These are phyloP conservation scores for Tetramorium parvispinum DNA, from an alignment of 1,140 invertebrate species.

Conservation along the genomic window DNA sequence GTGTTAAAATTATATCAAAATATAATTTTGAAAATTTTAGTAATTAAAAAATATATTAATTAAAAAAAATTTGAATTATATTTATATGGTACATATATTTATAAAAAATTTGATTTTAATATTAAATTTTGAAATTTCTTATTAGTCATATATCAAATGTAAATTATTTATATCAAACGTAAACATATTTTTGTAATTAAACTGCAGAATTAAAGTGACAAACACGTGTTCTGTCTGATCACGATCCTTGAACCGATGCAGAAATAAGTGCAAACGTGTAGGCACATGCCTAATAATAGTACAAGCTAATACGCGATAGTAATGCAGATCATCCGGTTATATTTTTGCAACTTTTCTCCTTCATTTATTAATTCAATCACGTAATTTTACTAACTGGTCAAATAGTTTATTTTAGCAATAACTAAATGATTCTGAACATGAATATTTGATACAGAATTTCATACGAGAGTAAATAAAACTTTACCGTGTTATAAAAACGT, in stretches of 20 bases:
- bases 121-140: not conserved
- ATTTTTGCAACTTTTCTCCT: slow-evolving; percentile 18
- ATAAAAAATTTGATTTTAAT: not conserved
- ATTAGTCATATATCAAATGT: not conserved
- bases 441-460: not conserved
- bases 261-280: slow-evolving; percentile 52
- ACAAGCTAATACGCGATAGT: slow-evolving; percentile 49
- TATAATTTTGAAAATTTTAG: not conserved
- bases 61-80: not conserved
- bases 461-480: not conserved
- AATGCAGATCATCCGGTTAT: slow-evolving; percentile 48
- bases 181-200: not conserved
- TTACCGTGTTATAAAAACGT: not conserved
- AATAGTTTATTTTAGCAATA: not conserved
- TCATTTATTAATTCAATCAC: slow-evolving; percentile 24
- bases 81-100: not conserved
- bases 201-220: not conserved
- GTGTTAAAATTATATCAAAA: not conserved
- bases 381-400: slow-evolving; percentile 1
- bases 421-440: not conserved
- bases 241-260: slow-evolving; percentile 51
- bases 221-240: slow-evolving; percentile 8
- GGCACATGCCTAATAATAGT: slow-evolving; percentile 38
- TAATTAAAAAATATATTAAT: not conserved
- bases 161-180: not conserved